A percentile compares a stretch with the other conserved stretches of the same genome.
These are phyloP conservation scores for Gadus chalcogrammus DNA, from an alignment of 2,113 vertebrate genomes.

Conservation along the genomic window DNA sequence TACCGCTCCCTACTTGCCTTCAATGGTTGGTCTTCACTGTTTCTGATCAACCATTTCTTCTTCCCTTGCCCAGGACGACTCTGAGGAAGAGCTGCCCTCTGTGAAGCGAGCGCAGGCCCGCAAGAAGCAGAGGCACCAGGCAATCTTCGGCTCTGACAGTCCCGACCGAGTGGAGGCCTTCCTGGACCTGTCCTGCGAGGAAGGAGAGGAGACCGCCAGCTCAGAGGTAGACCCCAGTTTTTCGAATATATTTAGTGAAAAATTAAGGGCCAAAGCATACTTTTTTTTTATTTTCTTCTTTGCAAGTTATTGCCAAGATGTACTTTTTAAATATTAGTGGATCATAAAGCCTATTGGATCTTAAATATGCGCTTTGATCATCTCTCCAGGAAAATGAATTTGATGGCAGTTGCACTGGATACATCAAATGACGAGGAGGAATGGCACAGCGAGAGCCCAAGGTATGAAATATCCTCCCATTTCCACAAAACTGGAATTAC, in stretches of 20 bases:
- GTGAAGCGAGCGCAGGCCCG: conserved; percentile 63
- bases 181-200: conserved; percentile 84
- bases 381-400: conserved; percentile 77
- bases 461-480: conserved; percentile 63
- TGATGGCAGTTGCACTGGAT: conserved; percentile 79
- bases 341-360: neutral
- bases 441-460: conserved; percentile 89
- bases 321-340: neutral
- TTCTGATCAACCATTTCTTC: neutral
- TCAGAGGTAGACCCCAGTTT: conserved; percentile 59
- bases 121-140: conserved; percentile 57
- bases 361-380: neutral
- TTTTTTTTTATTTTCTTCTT: too few species aligned
- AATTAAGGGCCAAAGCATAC: too few species aligned
- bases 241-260: too few species aligned
- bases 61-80: conserved; percentile 72
- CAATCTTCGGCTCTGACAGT: conserved; percentile 40
- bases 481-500: too few species aligned
- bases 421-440: conserved; percentile 87
- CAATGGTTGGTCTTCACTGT: neutral
- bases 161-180: conserved; percentile 57
- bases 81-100: conserved; percentile 71
- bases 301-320: too few species aligned
- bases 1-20: neutral
- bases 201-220: conserved; percentile 79